Evolutionary conservation across 2,797 vertebrate species (phyloP), one percentile per base, ranked within the genome.

Genomic region (Pogonophryne albipinna): DNA sequence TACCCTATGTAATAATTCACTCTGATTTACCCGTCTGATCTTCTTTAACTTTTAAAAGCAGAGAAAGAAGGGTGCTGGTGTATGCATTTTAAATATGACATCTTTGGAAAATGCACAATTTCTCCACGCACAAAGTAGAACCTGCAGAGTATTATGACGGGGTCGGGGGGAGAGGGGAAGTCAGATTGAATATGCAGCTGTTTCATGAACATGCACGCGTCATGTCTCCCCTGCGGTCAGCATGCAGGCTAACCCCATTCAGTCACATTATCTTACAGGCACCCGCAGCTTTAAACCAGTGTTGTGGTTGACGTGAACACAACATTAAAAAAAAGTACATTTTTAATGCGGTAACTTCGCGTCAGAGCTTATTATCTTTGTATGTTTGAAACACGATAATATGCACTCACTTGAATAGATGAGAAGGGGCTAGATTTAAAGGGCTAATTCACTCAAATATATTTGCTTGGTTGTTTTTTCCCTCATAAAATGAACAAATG

Each of bases 211-310:
- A 82, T 58, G 79, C 50, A 68, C 81, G 89, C 93, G 89, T 92
- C 89, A 90, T 55, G 63, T 83, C 77, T 62, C 0, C 85, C 92
- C 90, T n/a, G 77, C 76, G 82, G 93, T 88, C 83, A 87, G 79
- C 69, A 84, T 88, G 79, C 86, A 89, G n/a, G 56, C 83, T 91
- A 93, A 94, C 91, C 93, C 69, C 92, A 94, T 94, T 94, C 92
- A 92, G 90, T 95, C 94, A 94, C 86, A 88, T 91, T 85, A 80
- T 85, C 82, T 91, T 68, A 91, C 74, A 87, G 71, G 71, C 83
- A 87, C 78, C 47, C 86, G 88, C 71, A 71, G 86, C 69, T 52
- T 73, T 82, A 65, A 23, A 20, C 56, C 50, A 73, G 59, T 67
- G 67, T 34, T 78, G 27, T 57, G 45, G 68, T 79, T 58, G 58